Conservation (phyloP, 30 jellyfish, hydroid and myxozoan genomes). For the Hydractinia echinata region DNA sequence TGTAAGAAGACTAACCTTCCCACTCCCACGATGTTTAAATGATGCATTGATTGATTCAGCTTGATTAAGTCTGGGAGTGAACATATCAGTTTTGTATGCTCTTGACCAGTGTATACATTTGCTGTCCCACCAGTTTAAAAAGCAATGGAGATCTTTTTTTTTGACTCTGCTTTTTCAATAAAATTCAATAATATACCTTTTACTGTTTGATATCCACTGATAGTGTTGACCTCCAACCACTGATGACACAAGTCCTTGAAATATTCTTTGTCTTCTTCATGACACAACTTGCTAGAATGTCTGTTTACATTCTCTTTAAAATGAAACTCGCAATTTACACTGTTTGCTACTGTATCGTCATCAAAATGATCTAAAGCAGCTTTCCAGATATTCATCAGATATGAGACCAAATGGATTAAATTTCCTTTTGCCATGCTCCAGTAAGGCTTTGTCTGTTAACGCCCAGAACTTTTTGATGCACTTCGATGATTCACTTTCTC, state of each 20-base stretch:
- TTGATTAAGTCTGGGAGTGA: constrained; percentile 16
- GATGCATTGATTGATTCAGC: constrained; percentile 10
- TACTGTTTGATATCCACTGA: not conserved
- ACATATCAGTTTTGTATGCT: constrained; percentile 4
- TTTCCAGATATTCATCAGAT: not conserved
- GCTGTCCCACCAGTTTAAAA: constrained; percentile 5
- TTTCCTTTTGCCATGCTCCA: not conserved
- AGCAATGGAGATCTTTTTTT: not conserved
- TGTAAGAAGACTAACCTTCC: not conserved
- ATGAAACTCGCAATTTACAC: not conserved
- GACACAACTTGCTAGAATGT: not conserved
- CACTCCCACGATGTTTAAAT: constrained; percentile 1
- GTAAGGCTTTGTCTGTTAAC: not conserved
- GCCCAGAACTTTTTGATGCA: not conserved
- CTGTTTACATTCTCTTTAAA: not conserved
- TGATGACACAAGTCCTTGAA: not conserved
- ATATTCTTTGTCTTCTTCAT: not conserved
- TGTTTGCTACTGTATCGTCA: not conserved
- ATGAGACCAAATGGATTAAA: not conserved
- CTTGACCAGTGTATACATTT: not conserved
- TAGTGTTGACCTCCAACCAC: constrained; percentile 7
- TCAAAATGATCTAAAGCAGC: not conserved
- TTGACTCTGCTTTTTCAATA: not conserved
- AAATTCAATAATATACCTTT: not conserved
- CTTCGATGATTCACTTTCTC: not conserved